Conservation (phyloP, 1,140 invertebrate genomes). For the Drosophila pseudoobscura region DNA sequence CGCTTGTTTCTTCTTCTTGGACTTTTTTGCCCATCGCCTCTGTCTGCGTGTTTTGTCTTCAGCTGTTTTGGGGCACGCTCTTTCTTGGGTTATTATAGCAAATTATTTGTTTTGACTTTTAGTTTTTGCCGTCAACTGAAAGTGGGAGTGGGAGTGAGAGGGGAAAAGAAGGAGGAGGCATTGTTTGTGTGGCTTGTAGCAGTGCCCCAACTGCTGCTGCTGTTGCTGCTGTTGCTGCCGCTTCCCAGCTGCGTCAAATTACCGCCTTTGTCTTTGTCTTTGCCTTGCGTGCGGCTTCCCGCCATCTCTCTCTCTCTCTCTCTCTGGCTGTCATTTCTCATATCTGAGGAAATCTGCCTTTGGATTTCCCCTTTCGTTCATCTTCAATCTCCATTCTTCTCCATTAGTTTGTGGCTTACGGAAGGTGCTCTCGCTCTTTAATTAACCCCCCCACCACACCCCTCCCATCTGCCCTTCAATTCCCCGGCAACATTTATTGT, state of each 20-base stretch:
- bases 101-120: conserved; percentile 80
- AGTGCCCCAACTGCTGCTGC: conserved; percentile 23
- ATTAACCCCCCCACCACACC: conserved; percentile 22
- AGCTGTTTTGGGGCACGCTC: conserved; percentile 71
- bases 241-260: conserved; percentile 78
- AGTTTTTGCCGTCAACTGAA: conserved; percentile 62
- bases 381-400: conserved; percentile 37
- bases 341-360: conserved; percentile 24
- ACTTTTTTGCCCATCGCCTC: conserved; percentile 25
- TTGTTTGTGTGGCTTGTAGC: conserved; percentile 14
- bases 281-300: conserved; percentile 49
- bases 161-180: conserved; percentile 9
- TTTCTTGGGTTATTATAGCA: conserved; percentile 72
- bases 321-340: conserved; percentile 42
- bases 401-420: conserved; percentile 55
- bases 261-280: conserved; percentile 64
- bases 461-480: background rate
- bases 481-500: conserved; percentile 45
- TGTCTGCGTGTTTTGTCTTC: conserved; percentile 18
- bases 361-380: conserved; percentile 15
- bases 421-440: conserved; percentile 57
- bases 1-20: conserved; percentile 15
- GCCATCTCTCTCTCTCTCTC: too few relatives aligned
- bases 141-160: background rate
- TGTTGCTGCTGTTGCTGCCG: conserved; percentile 25